These are phyloP conservation scores for Alauda arvensis DNA, from an alignment of 2,797 vertebrate species.

Conservation along the genomic window DNA sequence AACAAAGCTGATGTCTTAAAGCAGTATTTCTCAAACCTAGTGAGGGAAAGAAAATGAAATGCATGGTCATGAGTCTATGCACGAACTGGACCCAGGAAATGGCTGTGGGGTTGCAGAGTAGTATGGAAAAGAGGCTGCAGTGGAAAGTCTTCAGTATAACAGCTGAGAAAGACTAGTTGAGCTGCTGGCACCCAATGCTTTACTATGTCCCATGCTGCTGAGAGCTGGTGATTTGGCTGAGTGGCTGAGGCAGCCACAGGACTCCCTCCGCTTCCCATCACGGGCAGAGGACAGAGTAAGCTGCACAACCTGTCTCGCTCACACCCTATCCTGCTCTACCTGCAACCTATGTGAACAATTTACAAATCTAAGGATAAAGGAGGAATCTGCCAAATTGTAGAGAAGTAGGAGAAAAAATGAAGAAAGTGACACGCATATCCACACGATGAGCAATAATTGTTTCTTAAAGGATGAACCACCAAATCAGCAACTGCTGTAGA, in stretches of 20 bases:
- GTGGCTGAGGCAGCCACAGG: neutral
- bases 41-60: neutral
- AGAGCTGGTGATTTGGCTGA: neutral
- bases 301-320: too few species aligned
- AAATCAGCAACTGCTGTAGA: neutral
- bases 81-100: fast-evolving
- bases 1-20: neutral
- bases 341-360: neutral
- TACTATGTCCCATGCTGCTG: fast-evolving
- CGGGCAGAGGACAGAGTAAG: neutral
- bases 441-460: neutral
- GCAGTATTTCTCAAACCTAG: neutral
- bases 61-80: fast-evolving
- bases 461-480: neutral
- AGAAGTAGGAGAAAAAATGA: neutral
- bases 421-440: neutral
- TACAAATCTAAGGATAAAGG: neutral
- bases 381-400: neutral
- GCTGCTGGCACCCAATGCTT: too few species aligned
- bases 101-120: neutral
- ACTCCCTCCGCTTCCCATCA: neutral
- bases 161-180: neutral
- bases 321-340: neutral
- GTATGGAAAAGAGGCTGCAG: neutral
- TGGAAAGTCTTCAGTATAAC: neutral